Conservation (phyloP, 2,888 invertebrate species). For the Lasioglossum vierecki region DNA sequence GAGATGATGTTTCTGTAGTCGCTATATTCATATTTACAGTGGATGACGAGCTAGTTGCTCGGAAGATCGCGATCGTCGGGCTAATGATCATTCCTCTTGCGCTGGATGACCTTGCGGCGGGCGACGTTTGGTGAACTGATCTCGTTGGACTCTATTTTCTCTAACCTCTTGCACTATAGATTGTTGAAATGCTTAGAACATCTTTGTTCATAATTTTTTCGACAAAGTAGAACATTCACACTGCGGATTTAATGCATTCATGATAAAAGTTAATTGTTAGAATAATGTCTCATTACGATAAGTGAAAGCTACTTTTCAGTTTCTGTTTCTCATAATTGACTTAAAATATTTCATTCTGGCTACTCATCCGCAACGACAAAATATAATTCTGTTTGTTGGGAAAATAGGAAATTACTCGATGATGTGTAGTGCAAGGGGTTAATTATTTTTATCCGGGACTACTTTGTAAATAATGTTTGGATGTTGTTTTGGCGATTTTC, state of each 20-base stretch:
- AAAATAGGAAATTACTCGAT: neutral
- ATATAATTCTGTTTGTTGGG: neutral
- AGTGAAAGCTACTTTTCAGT: neutral
- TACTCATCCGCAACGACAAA: neutral
- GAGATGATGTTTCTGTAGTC: neutral
- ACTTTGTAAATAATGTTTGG: neutral
- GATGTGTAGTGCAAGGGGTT: neutral
- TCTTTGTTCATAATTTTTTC: neutral
- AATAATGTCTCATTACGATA: neutral
- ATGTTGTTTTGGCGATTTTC: too few relatives aligned
- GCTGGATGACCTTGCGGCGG: neutral
- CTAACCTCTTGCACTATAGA: neutral
- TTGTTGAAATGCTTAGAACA: neutral
- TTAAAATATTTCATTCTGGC: neutral
- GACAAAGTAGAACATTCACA: neutral
- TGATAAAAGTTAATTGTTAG: neutral
- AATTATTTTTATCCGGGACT: neutral
- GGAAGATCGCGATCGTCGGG: neutral
- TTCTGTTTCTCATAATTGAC: neutral
- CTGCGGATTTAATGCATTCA: neutral
- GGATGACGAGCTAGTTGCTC: neutral
- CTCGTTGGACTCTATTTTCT: neutral
- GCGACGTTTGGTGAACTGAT: neutral
- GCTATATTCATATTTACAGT: slow-evolving; percentile 9
- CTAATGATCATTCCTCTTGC: neutral